A percentile compares a stretch with the other conserved stretches of the same genome.
Evolutionary conservation across 2,888 invertebrate species (phyloP).

Genomic region (Noctua janthina): DNA sequence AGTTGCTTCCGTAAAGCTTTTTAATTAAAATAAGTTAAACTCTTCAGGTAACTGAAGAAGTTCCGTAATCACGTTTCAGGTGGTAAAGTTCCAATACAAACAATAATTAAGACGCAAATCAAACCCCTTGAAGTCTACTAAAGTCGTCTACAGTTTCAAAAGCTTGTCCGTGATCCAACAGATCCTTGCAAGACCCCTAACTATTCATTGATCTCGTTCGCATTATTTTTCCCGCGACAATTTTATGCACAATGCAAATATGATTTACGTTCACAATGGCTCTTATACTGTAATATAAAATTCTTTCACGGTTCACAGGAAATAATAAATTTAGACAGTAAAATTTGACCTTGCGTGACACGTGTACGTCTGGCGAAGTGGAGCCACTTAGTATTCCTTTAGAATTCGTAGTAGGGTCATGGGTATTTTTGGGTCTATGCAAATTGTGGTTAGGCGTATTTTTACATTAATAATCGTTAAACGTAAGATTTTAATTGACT

Average conservation of each 20-base stretch:
- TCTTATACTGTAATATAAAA: constrained; percentile 57
- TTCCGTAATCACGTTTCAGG: not conserved
- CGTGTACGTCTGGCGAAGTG: constrained; percentile 42
- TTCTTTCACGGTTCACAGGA: constrained; percentile 69
- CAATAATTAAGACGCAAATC: not conserved
- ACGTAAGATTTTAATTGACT: not conserved
- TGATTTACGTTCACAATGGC: constrained; percentile 56
- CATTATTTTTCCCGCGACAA: constrained; percentile 15
- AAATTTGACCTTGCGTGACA: constrained; percentile 69
- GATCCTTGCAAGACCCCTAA: constrained; percentile 15
- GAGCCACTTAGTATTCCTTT: constrained; percentile 67
- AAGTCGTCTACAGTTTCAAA: constrained; percentile 25
- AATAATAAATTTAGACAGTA: constrained; percentile 72
- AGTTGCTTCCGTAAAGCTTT: not conserved
- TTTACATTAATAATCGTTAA: not conserved
- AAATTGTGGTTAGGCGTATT: constrained; percentile 8
- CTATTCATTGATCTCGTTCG: constrained; percentile 9
- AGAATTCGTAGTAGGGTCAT: constrained; percentile 65
- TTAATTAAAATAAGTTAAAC: constrained; percentile 8
- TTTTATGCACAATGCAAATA: constrained; percentile 58
- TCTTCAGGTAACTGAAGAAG: not conserved
- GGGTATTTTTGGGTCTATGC: constrained; percentile 51
- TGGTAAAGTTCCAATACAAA: not conserved
- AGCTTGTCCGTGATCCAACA: constrained; percentile 11
- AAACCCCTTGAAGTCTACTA: not conserved